Conservation (phyloP, 2,113 vertebrate genomes). For the Limanda limanda region DNA sequence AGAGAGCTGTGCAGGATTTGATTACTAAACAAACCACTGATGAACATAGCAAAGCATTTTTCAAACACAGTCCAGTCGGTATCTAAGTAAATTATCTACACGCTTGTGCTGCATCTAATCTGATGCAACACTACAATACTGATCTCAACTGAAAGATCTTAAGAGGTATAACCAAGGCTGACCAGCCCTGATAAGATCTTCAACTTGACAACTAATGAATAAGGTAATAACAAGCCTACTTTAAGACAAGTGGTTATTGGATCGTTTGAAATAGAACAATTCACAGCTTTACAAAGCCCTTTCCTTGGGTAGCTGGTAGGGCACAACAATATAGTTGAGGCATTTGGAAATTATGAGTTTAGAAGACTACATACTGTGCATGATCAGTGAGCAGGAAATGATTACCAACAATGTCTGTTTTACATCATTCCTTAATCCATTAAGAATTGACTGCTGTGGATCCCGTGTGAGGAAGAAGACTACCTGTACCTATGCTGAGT, state of each 20-base stretch:
- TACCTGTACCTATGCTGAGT: constrained; percentile 28
- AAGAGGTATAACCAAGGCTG: constrained; percentile 67
- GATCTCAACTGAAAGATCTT: constrained; percentile 62
- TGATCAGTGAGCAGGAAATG: constrained; percentile 55
- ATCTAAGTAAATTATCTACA: constrained; percentile 79
- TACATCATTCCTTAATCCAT: constrained; percentile 40
- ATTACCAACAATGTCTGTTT: constrained; percentile 54
- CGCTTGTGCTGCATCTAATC: constrained; percentile 57
- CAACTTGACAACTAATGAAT: constrained; percentile 63
- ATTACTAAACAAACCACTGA: constrained; percentile 65
- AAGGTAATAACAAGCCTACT: constrained; percentile 73
- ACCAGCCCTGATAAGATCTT: constrained; percentile 58
- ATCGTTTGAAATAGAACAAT: constrained; percentile 75
- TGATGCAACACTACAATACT: constrained; percentile 66
- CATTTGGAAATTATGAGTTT: constrained; percentile 69
- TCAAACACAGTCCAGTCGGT: constrained; percentile 68
- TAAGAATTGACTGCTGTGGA: constrained; percentile 42
- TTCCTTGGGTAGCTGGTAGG: constrained; percentile 75
- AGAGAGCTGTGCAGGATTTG: constrained; percentile 64
- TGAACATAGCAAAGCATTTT: constrained; percentile 69
- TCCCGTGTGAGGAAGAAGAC: constrained; percentile 54
- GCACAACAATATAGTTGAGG: constrained; percentile 79
- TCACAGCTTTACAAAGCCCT: constrained; percentile 83
- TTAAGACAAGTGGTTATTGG: constrained; percentile 82
- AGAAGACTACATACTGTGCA: constrained; percentile 66